phyloP scores from a whole-genome alignment of 2,797 vertebrate species.

The Etheostoma nigrum region DNA sequence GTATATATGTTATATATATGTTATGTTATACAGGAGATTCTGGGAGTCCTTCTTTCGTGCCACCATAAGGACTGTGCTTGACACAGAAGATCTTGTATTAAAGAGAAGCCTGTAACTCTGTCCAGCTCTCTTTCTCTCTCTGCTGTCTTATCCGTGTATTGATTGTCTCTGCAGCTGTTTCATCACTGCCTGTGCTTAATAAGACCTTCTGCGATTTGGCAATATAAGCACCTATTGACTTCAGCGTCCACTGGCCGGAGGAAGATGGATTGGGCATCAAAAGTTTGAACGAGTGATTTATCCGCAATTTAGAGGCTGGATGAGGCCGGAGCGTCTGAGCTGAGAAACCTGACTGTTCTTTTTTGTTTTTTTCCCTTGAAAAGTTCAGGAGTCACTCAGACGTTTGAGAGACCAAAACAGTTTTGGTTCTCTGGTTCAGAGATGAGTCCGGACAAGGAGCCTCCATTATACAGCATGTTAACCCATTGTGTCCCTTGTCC shows the following conservation, averaged over 20 bases:
- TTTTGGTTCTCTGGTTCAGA: background rate
- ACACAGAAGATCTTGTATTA: too few species aligned
- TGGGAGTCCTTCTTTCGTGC: too few species aligned
- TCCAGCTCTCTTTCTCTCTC: background rate
- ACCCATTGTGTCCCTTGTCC: background rate
- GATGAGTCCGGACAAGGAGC: too few species aligned
- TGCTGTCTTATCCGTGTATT: slow-evolving; percentile 33
- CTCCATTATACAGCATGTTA: background rate
- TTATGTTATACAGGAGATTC: too few species aligned
- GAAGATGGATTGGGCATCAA: slow-evolving; percentile 49
- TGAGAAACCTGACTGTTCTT: background rate
- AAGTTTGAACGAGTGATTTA: slow-evolving; percentile 12
- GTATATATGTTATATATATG: too few species aligned
- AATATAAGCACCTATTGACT: slow-evolving; percentile 54
- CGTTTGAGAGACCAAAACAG: background rate
- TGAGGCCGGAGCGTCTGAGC: background rate
- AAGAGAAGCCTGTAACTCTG: background rate
- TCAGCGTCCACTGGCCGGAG: background rate
- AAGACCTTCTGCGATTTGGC: slow-evolving; percentile 36
- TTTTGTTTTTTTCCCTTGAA: background rate
- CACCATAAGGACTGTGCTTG: too few species aligned
- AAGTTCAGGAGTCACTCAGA: background rate
- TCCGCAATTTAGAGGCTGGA: background rate
- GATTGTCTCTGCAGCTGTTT: slow-evolving; percentile 27
- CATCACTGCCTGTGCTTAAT: slow-evolving; percentile 37